phyloP scores from a whole-genome alignment of 2,113 vertebrate genomes.

The Ia io region DNA sequence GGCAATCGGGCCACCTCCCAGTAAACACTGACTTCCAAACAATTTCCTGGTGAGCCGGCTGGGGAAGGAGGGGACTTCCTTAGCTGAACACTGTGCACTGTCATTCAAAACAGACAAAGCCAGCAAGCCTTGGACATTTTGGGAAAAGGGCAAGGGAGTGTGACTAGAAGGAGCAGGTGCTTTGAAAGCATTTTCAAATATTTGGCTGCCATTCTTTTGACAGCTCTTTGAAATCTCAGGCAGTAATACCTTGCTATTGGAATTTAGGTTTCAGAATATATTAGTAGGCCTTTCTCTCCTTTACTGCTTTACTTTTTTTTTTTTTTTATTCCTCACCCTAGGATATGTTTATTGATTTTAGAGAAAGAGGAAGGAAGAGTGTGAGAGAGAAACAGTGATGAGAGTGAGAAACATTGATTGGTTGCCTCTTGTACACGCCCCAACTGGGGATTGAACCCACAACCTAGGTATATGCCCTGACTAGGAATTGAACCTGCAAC shows the following conservation, averaged over 20 bases:
- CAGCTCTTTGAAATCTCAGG: background rate
- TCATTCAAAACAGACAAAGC: background rate
- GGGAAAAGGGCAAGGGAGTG: background rate
- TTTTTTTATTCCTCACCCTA: background rate
- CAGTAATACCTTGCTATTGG: background rate
- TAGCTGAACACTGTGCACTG: background rate
- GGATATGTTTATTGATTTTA: background rate
- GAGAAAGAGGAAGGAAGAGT: too few species aligned
- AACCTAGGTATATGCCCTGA: too few species aligned
- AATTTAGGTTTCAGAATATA: background rate
- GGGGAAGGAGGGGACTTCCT: constrained; percentile 64
- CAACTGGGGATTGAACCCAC: too few species aligned
- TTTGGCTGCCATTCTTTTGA: background rate
- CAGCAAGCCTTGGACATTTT: background rate
- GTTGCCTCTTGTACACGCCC: too few species aligned
- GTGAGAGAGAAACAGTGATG: too few species aligned
- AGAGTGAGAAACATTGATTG: too few species aligned
- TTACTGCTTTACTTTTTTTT: background rate
- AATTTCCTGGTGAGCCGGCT: constrained; percentile 61
- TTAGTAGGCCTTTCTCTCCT: background rate
- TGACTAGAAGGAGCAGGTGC: background rate
- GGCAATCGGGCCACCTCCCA: constrained; percentile 19
- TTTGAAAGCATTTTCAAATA: background rate
- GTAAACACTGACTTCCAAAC: constrained; percentile 60
- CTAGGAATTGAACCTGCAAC: background rate